These are phyloP conservation scores for Halichoerus grypus DNA, from an alignment of 2,113 vertebrate genomes.

Conservation along the genomic window DNA sequence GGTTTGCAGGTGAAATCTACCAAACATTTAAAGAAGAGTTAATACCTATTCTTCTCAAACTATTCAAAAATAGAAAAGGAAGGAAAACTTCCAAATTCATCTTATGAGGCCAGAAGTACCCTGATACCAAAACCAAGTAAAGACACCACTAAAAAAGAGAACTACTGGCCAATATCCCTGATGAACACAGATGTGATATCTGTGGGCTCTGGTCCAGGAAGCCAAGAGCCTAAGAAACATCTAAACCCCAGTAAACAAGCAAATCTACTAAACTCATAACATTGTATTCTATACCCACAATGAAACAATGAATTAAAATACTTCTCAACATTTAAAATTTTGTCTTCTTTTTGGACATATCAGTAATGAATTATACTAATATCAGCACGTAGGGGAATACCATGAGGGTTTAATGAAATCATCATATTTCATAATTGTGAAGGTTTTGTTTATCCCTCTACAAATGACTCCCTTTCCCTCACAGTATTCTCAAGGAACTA, in stretches of 20 bases:
- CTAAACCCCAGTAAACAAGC: not conserved
- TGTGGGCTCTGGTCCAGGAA: not conserved
- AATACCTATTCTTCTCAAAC: not conserved
- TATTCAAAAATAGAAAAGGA: not conserved
- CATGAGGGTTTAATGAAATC: conserved; percentile 50
- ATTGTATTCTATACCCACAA: not conserved
- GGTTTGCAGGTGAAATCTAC: not conserved
- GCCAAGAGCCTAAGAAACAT: not conserved
- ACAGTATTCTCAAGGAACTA: conserved; percentile 56
- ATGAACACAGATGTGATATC: not conserved
- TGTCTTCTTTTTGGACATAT: conserved; percentile 12
- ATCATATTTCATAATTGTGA: conserved; percentile 55
- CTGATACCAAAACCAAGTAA: not conserved
- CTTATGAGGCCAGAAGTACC: not conserved
- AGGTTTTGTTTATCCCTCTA: conserved; percentile 58
- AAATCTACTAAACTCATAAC: not conserved
- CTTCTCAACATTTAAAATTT: conserved; percentile 20
- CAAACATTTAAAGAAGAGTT: not conserved
- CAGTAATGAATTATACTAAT: conserved; percentile 33
- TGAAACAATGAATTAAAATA: conserved; percentile 33
- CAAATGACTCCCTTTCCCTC: conserved; percentile 33
- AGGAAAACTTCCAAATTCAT: not conserved
- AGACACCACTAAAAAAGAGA: not conserved
- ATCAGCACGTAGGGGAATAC: conserved; percentile 55
- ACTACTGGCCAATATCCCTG: not conserved